Conservation (phyloP, 2,113 vertebrate genomes). For the Chloropsis cyanopogon region DNA sequence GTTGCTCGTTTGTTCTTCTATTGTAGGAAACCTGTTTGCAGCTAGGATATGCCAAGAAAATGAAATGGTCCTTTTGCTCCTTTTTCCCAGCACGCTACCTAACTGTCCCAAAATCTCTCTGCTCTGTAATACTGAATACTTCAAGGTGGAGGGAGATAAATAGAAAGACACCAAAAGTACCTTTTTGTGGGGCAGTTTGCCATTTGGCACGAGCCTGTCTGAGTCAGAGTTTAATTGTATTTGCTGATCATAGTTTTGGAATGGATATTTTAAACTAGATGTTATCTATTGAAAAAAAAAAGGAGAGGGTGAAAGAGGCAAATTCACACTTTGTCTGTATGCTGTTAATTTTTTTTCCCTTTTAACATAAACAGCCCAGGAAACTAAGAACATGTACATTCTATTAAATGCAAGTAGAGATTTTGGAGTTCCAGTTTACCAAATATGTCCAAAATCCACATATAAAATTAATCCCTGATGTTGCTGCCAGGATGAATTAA, state of each 20-base stretch:
- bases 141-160: slow-evolving; percentile 22
- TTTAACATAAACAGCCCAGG: background rate
- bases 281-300: background rate
- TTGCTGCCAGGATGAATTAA: background rate
- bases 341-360: background rate
- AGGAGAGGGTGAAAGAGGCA: background rate
- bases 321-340: background rate
- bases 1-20: background rate
- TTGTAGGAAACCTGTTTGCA: slow-evolving; percentile 18
- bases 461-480: background rate
- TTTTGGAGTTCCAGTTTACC: background rate
- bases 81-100: slow-evolving; percentile 4
- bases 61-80: background rate
- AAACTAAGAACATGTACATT: background rate
- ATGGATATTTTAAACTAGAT: background rate
- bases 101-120: slow-evolving; percentile 10
- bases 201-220: background rate
- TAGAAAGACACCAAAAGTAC: slow-evolving; percentile 5
- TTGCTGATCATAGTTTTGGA: background rate
- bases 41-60: slow-evolving; percentile 16
- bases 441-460: background rate
- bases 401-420: background rate
- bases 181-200: background rate
- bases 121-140: background rate
- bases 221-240: slow-evolving; percentile 12